These are phyloP conservation scores for Anoura caudifer DNA, from an alignment of 2,113 vertebrate genomes.

Conservation along the genomic window DNA sequence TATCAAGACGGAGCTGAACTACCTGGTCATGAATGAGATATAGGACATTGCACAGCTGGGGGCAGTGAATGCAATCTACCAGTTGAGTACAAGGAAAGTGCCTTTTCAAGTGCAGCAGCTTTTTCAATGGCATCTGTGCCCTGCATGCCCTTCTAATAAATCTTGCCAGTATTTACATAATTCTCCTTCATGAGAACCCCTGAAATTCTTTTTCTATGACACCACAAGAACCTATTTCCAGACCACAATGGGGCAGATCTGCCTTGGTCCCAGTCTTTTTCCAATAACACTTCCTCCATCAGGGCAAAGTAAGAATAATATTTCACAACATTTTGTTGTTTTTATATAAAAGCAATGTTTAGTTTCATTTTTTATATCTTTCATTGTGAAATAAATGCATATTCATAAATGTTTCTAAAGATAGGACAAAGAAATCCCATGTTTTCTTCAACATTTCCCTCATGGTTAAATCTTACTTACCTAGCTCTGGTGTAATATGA, in stretches of 20 bases:
- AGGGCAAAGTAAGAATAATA: not conserved
- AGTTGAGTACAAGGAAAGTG: too few species aligned
- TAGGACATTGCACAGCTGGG: too few species aligned
- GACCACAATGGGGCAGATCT: not conserved
- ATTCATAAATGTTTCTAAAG: not conserved
- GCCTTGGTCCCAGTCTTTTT: not conserved
- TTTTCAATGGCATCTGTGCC: too few species aligned
- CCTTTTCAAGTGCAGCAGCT: too few species aligned
- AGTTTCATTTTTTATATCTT: not conserved
- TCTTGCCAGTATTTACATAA: too few species aligned
- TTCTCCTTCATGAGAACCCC: too few species aligned
- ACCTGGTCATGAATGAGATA: not conserved
- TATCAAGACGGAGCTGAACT: not conserved
- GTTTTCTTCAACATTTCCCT: not conserved
- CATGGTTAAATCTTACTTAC: not conserved
- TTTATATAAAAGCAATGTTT: not conserved
- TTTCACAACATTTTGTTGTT: not conserved
- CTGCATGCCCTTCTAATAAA: too few species aligned
- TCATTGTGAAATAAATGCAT: not conserved
- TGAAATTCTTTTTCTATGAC: too few species aligned
- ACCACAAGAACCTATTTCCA: too few species aligned
- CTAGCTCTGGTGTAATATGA: not conserved
- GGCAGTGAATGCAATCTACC: too few species aligned
- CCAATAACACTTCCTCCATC: not conserved
- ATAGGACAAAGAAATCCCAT: not conserved